Evolutionary conservation across 2,113 vertebrate species (phyloP).

Genomic region (Paracanthobrama guichenoti): DNA sequence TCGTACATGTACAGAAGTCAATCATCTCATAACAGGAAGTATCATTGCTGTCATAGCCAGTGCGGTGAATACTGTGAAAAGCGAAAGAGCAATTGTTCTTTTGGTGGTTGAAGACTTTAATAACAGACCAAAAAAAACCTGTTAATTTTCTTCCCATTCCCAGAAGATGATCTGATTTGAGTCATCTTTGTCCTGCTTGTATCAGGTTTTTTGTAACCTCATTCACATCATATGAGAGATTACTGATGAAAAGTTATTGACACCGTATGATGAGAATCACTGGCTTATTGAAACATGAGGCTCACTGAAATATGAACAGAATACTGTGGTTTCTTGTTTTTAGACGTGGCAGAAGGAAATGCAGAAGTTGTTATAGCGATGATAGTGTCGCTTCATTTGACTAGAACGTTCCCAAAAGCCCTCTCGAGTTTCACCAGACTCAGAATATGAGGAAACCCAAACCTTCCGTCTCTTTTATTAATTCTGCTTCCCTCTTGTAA

Average conservation of each 20-base stretch:
- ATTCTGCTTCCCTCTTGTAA: not conserved
- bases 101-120: not conserved
- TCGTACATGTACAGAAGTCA: too few species aligned
- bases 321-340: not conserved
- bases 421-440: not conserved
- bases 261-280: not conserved
- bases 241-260: not conserved
- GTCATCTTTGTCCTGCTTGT: not conserved
- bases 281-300: not conserved
- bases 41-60: not conserved
- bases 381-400: not conserved
- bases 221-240: not conserved
- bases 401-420: not conserved
- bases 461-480: not conserved
- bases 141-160: not conserved
- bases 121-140: not conserved
- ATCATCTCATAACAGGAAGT: too few species aligned
- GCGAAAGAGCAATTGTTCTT: not conserved
- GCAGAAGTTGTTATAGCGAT: constrained; percentile 14
- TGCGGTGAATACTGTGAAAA: not conserved
- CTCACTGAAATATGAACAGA: not conserved
- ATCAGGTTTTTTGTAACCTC: not conserved
- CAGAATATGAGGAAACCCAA: not conserved
- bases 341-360: not conserved
- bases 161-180: not conserved